These are phyloP conservation scores for Patella pellucida DNA, from an alignment of 2,888 invertebrate species.

Conservation along the genomic window DNA sequence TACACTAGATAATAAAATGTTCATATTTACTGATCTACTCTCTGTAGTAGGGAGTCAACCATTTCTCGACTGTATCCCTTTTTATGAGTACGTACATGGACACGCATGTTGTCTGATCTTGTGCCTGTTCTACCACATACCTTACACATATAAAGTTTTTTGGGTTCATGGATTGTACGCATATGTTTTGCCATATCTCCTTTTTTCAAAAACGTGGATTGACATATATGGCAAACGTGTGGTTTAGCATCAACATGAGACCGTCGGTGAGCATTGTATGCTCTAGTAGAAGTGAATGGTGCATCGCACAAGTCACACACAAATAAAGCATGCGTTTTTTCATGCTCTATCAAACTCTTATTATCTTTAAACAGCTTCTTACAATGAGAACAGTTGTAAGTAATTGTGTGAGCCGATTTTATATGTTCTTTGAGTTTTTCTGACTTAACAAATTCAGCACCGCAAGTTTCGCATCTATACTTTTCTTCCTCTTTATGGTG, in stretches of 20 bases:
- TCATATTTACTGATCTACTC: slow-evolving; percentile 8
- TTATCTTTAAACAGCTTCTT: slow-evolving; percentile 33
- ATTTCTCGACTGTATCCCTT: slow-evolving; percentile 27
- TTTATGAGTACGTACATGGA: slow-evolving; percentile 43
- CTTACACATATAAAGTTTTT: slow-evolving; percentile 47
- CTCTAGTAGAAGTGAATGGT: slow-evolving; percentile 39
- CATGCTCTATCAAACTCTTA: slow-evolving; percentile 34
- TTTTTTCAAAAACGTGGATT: slow-evolving; percentile 50
- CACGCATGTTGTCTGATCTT: slow-evolving; percentile 54
- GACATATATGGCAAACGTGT: slow-evolving; percentile 47
- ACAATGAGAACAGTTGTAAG: slow-evolving; percentile 38
- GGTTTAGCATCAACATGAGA: slow-evolving; percentile 46
- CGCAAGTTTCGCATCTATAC: slow-evolving; percentile 30
- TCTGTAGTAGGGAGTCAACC: slow-evolving; percentile 17
- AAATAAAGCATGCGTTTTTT: slow-evolving; percentile 34
- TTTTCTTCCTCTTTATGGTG: slow-evolving; percentile 18
- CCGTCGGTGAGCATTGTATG: slow-evolving; percentile 48
- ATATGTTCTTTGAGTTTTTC: slow-evolving; percentile 35
- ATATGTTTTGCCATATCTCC: slow-evolving; percentile 54
- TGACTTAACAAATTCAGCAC: slow-evolving; percentile 31
- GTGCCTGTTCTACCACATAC: slow-evolving; percentile 51
- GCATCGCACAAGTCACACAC: slow-evolving; percentile 42
- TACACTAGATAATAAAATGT: too few species aligned
- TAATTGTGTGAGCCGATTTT: slow-evolving; percentile 30
- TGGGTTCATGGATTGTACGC: slow-evolving; percentile 50